Evolutionary conservation across 2,113 vertebrate genomes (phyloP).

Genomic region (Mustelus asterias): DNA sequence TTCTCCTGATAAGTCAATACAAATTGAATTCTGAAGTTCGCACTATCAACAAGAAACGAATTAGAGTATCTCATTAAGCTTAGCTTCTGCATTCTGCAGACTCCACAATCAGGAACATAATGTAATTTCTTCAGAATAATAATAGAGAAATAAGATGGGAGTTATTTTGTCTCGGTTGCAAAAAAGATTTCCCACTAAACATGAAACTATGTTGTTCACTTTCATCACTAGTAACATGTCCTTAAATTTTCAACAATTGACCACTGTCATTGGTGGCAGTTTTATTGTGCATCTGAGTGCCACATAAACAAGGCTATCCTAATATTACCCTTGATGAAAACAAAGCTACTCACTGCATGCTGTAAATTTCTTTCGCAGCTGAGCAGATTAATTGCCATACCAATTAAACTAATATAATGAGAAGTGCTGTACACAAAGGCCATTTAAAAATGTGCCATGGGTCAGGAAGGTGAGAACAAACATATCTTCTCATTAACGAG

Average conservation of each 20-base stretch:
- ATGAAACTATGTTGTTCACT: constrained; percentile 64
- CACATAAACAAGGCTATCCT: constrained; percentile 59
- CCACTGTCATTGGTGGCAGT: constrained; percentile 59
- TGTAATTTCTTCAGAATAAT: background rate
- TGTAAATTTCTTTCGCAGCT: constrained; percentile 68
- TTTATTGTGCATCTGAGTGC: constrained; percentile 58
- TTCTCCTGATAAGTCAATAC: constrained; percentile 50
- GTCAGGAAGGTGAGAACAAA: constrained; percentile 35
- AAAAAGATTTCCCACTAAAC: constrained; percentile 58
- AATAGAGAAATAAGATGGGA: background rate
- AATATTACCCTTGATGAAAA: constrained; percentile 64
- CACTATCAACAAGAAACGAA: constrained; percentile 52
- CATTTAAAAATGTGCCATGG: constrained; percentile 11
- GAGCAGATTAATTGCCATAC: constrained; percentile 71
- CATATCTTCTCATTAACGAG: constrained; percentile 21
- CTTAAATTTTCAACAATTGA: constrained; percentile 81
- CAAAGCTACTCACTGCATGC: constrained; percentile 54
- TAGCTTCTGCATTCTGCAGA: constrained; percentile 51
- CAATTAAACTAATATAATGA: constrained; percentile 66
- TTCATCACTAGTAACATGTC: constrained; percentile 82
- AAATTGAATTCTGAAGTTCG: constrained; percentile 52
- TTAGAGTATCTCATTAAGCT: constrained; percentile 52
- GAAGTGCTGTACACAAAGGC: constrained; percentile 43
- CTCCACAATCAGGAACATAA: constrained; percentile 52
- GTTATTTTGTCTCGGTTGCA: constrained; percentile 10